These are phyloP conservation scores for Neolamprologus fasciatus DNA, from an alignment of 2,113 vertebrate genomes.

Conservation along the genomic window DNA sequence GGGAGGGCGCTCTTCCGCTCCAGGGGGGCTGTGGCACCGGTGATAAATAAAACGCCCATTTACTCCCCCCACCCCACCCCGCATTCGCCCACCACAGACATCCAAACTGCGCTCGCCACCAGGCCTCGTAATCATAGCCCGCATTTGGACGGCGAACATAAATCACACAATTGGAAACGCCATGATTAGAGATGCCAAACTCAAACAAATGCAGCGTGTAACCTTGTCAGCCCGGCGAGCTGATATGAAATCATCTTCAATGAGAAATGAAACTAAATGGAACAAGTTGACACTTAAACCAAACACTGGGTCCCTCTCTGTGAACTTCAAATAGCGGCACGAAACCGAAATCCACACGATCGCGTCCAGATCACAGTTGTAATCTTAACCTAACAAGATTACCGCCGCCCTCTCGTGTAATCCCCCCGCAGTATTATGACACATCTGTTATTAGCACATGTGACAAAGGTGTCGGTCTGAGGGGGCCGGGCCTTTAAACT, in stretches of 20 bases:
- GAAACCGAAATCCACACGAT: not conserved
- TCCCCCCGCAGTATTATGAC: slow-evolving; percentile 57
- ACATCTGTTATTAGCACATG: slow-evolving; percentile 63
- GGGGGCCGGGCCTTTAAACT: not conserved
- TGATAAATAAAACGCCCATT: slow-evolving; percentile 99
- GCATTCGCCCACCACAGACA: slow-evolving; percentile 79
- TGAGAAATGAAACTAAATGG: slow-evolving; percentile 49
- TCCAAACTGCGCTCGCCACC: slow-evolving; percentile 84
- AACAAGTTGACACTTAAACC: slow-evolving; percentile 34
- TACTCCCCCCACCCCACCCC: slow-evolving; percentile 63
- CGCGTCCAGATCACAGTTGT: not conserved
- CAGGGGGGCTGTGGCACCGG: slow-evolving; percentile 87
- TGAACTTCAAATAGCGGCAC: not conserved
- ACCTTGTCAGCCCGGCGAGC: slow-evolving; percentile 40
- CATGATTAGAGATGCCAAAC: slow-evolving; percentile 84
- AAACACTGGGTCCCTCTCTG: not conserved
- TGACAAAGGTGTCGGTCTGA: slow-evolving; percentile 35
- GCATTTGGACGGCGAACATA: slow-evolving; percentile 84
- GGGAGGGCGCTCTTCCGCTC: slow-evolving; percentile 95
- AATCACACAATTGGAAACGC: slow-evolving; percentile 89
- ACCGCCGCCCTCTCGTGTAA: slow-evolving; percentile 52
- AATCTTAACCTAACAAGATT: slow-evolving; percentile 48
- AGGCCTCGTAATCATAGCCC: slow-evolving; percentile 85
- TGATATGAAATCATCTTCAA: slow-evolving; percentile 36
- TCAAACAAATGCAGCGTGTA: slow-evolving; percentile 60